Evolutionary conservation across 1,140 invertebrate species (phyloP).

Genomic region (Sipha flava): DNA sequence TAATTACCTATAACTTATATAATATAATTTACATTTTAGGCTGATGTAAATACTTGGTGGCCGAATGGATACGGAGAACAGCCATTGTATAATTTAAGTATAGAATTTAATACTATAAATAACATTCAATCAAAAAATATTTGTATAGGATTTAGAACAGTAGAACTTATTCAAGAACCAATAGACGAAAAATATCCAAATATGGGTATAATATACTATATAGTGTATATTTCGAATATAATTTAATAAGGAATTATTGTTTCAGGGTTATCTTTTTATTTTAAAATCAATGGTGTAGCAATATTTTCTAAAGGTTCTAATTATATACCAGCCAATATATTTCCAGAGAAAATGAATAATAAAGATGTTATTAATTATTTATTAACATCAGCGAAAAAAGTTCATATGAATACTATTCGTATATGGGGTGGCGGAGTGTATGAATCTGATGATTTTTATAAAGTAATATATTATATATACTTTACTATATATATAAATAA

Average conservation of each 20-base stretch:
- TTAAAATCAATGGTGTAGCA: slow-evolving; percentile 73
- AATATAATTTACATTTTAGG: too few relatives aligned
- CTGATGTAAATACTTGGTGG: slow-evolving; percentile 71
- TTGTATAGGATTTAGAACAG: slow-evolving; percentile 75
- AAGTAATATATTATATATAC: slow-evolving; percentile 45
- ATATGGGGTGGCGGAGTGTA: slow-evolving; percentile 98
- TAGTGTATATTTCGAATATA: too few relatives aligned
- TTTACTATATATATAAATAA: background rate
- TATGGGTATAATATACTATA: too few relatives aligned
- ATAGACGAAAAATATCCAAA: slow-evolving; percentile 41
- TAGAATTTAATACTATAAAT: slow-evolving; percentile 46
- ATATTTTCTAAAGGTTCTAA: slow-evolving; percentile 97
- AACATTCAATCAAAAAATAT: slow-evolving; percentile 41
- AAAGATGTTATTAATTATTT: slow-evolving; percentile 48
- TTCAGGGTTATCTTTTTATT: slow-evolving; percentile 74
- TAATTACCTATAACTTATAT: too few relatives aligned
- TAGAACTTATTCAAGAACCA: slow-evolving; percentile 65
- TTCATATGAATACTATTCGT: slow-evolving; percentile 87
- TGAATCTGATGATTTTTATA: slow-evolving; percentile 86
- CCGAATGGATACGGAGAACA: slow-evolving; percentile 87
- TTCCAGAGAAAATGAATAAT: slow-evolving; percentile 62
- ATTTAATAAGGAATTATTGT: slow-evolving; percentile 19
- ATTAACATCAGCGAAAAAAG: slow-evolving; percentile 61
- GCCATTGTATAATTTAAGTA: slow-evolving; percentile 61
- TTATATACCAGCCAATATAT: slow-evolving; percentile 83